phyloP scores from a whole-genome alignment of 2,888 invertebrate genomes.

The Geophilus truncorum region DNA sequence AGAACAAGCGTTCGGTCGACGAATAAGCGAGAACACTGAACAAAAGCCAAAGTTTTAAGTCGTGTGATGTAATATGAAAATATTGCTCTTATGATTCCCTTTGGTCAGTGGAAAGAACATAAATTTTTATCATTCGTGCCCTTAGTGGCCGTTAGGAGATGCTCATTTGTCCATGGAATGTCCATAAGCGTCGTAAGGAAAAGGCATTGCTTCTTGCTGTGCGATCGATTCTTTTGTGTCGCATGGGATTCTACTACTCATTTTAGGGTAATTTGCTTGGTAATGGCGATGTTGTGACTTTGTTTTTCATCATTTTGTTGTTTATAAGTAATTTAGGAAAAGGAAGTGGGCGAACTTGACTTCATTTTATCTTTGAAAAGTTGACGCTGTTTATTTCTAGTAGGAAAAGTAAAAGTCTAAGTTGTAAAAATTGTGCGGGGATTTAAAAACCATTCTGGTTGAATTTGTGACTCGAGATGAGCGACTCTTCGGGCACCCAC shows the following conservation, averaged over 20 bases:
- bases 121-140: conserved; percentile 6
- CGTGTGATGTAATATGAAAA: background rate
- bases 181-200: background rate
- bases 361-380: background rate
- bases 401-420: background rate
- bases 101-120: background rate
- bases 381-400: background rate
- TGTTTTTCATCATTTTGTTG: background rate
- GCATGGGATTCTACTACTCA: background rate
- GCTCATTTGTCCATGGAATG: conserved; percentile 7
- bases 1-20: too few relatives aligned
- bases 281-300: conserved; percentile 5
- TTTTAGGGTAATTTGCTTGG: conserved; percentile 15
- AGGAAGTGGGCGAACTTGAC: background rate
- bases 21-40: too few relatives aligned
- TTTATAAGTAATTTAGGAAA: background rate
- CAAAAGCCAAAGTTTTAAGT: background rate
- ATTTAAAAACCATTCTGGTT: background rate
- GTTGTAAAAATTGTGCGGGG: background rate
- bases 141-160: conserved; percentile 1
- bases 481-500: background rate
- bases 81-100: background rate
- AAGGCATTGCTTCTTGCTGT: background rate
- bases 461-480: background rate
- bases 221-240: conserved; percentile 7